phyloP scores from a whole-genome alignment of 2,888 invertebrate genomes.

The Diogma glabrata region DNA sequence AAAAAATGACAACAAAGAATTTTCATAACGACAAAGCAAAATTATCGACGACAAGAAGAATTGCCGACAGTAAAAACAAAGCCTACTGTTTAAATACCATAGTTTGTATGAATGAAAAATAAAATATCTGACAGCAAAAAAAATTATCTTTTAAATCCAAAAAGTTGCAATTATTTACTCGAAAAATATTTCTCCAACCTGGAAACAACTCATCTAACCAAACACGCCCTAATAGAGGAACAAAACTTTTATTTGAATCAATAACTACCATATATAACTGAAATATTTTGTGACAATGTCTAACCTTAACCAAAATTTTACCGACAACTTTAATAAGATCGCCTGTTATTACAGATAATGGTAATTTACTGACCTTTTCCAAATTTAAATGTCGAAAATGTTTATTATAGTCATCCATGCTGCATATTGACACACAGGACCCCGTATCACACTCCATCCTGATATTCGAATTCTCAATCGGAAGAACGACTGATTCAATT shows the following conservation, averaged over 20 bases:
- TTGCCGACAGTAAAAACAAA: too few relatives aligned
- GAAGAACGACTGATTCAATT: too few relatives aligned
- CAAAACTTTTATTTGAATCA: background rate
- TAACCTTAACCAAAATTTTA: background rate
- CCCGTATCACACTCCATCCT: background rate
- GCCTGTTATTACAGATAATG: background rate
- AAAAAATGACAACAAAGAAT: too few relatives aligned
- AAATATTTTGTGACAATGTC: background rate
- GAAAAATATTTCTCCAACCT: background rate
- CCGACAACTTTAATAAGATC: background rate
- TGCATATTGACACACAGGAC: background rate
- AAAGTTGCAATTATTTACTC: background rate
- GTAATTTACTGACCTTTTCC: background rate
- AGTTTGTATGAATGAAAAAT: too few relatives aligned
- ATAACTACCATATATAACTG: background rate
- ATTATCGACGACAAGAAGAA: too few relatives aligned
- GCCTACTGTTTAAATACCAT: too few relatives aligned
- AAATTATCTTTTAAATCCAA: background rate
- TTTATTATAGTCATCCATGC: background rate
- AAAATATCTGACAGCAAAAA: too few relatives aligned
- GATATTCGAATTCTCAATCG: too few relatives aligned
- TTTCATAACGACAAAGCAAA: too few relatives aligned
- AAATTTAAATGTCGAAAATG: background rate
- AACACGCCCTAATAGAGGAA: background rate
- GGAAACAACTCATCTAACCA: background rate